Base-by-base conservation (phyloP, 2,797 vertebrate genomes). In the Onychomys torridus region DNA sequence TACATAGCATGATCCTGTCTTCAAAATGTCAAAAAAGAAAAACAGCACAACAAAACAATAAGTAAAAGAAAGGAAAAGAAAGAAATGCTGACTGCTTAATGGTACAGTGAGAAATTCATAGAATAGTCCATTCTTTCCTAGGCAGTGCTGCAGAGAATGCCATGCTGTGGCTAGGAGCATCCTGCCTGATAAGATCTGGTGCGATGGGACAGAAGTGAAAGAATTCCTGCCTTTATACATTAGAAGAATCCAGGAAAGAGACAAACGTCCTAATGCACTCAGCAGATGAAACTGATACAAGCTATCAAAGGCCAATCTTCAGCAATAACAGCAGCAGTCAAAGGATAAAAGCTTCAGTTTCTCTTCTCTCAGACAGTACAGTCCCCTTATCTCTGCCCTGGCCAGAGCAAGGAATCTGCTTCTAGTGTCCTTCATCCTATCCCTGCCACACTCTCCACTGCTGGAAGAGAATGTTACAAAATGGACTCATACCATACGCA, bases 181-280 rank as follows among this genome's bases (percentile, higher is more conserved):
- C 92, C 43, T 34, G 3, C 65, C 7, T 12, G 93, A 93, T 37
- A 65, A 71, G 55, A 90, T 61, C 75, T 6, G 9, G n/a, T 61
- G 59, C 86, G 59, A 21, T 5, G 5, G 37, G 59, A 57, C 17
- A 63, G 5, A 37, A 55, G n/a, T 12, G 49, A 71, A 65, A 65
- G 17, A 78, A 55, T 73, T 90, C 91, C 91, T 81, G 85, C 63
- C 76, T 89, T 94, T 52, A 65, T 29, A 43, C 37, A 27, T 2
- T 8, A 81, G 23, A 17, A 37, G 34, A 94, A 89, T 27, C 19
- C 65, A 43, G 27, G 19, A 78, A 93, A 90, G 86, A 71, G 23
- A 82, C 87, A 94, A 75, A 93, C 25, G 61, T 91, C 91, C 92
- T 37, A 32, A 21, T 8, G 69, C 46, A 55, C 90, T 13, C 9